A percentile compares a stretch with the other conserved stretches of the same genome.
phyloP scores from a whole-genome alignment of 2,797 vertebrate genomes.

The Leptoclinus maculatus region DNA sequence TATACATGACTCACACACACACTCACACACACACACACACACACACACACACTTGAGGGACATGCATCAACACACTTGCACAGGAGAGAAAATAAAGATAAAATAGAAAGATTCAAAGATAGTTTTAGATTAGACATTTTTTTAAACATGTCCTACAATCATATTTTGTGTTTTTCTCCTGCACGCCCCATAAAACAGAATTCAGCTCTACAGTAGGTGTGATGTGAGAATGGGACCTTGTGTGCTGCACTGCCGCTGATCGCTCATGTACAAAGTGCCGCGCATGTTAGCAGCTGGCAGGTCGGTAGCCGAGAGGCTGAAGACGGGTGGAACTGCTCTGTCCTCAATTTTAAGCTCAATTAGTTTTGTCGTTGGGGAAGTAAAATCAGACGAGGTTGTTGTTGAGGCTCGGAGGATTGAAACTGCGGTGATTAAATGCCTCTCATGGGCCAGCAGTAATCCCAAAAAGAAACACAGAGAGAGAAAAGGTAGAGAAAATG shows the following conservation, averaged over 20 bases:
- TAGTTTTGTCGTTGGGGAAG: constrained; percentile 40
- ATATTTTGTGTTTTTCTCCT: neutral
- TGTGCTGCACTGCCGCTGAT: constrained; percentile 3
- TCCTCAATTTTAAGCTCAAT: constrained; percentile 54
- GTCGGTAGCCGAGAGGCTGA: constrained; percentile 39
- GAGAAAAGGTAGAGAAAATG: neutral
- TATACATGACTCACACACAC: neutral
- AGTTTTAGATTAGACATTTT: neutral
- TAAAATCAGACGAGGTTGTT: constrained; percentile 21
- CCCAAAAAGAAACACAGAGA: constrained; percentile 1
- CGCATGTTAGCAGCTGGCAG: constrained; percentile 20
- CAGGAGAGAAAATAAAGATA: neutral
- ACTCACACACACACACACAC: neutral
- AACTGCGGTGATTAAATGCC: constrained; percentile 4
- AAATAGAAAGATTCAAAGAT: neutral
- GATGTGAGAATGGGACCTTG: constrained; percentile 1
- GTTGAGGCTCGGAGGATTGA: constrained; percentile 3
- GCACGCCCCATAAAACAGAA: neutral
- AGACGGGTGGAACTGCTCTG: constrained; percentile 16
- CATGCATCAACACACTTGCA: neutral
- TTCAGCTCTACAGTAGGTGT: neutral
- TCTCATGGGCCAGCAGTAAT: neutral
- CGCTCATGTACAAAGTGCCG: constrained; percentile 5
- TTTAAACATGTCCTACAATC: neutral
- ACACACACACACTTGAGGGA: neutral